Evolutionary conservation across 2,888 invertebrate genomes (phyloP).

Genomic region (Galeruca laticollis): DNA sequence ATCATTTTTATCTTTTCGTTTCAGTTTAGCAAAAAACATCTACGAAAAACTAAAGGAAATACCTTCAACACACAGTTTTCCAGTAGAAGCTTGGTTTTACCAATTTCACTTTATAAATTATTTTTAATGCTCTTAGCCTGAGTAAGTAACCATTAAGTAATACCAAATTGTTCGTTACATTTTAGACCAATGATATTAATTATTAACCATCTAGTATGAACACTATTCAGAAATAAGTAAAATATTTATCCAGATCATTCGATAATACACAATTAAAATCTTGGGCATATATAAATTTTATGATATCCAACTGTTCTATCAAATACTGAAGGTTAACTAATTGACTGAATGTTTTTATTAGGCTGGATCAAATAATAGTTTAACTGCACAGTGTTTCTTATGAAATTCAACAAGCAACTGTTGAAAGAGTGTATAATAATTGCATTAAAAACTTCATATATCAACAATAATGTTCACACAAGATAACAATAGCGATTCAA

Average conservation of each 20-base stretch:
- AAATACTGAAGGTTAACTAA: no score
- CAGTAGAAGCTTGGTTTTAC: not conserved
- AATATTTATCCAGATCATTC: no score
- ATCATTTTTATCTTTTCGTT: not conserved
- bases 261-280: no score
- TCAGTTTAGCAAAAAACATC: not conserved
- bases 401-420: no score
- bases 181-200: not conserved
- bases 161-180: conserved; percentile 5
- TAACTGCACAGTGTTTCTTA: no score
- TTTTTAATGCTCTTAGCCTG: conserved; percentile 1
- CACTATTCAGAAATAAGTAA: no score
- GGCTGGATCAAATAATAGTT: no score
- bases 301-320: no score
- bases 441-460: not conserved
- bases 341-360: no score
- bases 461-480: not conserved
- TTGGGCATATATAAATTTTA: no score
- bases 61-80: not conserved
- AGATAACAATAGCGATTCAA: not conserved
- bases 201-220: not conserved
- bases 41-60: not conserved
- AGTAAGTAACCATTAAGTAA: conserved; percentile 19
- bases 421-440: no score
- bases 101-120: not conserved